Base-by-base conservation (phyloP, 2,888 invertebrate genomes). In the Nomada flava region DNA sequence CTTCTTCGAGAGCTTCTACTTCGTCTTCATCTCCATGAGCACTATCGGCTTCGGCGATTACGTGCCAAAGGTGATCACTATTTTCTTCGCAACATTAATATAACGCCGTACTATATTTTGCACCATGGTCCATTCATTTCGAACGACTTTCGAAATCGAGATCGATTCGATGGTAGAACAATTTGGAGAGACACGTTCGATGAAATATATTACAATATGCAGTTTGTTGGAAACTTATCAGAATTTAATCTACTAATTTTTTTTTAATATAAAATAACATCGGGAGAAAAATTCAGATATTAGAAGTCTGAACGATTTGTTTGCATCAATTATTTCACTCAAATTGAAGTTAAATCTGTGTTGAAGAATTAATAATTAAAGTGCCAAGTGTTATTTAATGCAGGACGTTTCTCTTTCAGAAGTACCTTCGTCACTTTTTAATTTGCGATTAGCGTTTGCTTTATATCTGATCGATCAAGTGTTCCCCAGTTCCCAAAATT, bases 41-140 rank as follows among this genome's bases (percentile, higher is more conserved):
- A 99, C 99, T 0, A 98, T 99, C 77, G 99, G 99, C n/a, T 97
- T 99, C 89, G 98, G 98, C 2, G 98, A 99, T 94, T 95, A 97
- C 83, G 97, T 98, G 0, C 98, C 98, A 0, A 95, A 97, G 93
- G 95, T 95, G 90, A 91, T 57, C n/a, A 76, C 63, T 63, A 52
- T 10, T 36, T n/a, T 13, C 29, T 50, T 11, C n/a, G 47, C 26
- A 4, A 5, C 26, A 10, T n/a, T n/a, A 23, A 10, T 18, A 50
- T 18, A 3, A 20, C 44, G 29, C 36, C 11, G 1, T 59, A 44
- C 29, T 47, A 9, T 59, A 57, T 70, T 23, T 36, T 60, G 9
- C 23, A 71, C 60, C 70, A 52, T n/a, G 36, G 50, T 52, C 36
- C 60, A 20, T 13, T 63, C 53, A 55, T 63, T 71, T 55, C 55